Conservation (phyloP, 2,888 invertebrate genomes). For the Barypeithes pellucidus region DNA sequence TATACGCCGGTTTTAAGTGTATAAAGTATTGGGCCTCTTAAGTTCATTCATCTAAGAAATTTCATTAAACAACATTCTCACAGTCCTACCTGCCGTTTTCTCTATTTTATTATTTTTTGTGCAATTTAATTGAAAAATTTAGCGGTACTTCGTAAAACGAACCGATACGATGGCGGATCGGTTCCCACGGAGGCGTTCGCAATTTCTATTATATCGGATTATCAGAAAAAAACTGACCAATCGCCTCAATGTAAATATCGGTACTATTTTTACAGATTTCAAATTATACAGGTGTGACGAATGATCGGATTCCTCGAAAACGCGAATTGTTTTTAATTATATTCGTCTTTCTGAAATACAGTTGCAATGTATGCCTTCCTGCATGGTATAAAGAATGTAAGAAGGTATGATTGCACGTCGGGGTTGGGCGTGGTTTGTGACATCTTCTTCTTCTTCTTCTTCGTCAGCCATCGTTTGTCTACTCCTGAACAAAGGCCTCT, state of each 20-base stretch:
- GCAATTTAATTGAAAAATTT: conserved; percentile 48
- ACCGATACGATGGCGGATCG: conserved; percentile 8
- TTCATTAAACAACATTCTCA: conserved; percentile 47
- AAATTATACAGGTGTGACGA: neutral
- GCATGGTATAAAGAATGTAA: too few relatives aligned
- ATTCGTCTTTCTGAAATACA: too few relatives aligned
- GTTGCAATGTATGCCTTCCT: too few relatives aligned
- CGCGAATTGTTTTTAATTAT: too few relatives aligned
- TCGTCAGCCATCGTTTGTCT: too few relatives aligned
- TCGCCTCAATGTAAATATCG: conserved; percentile 9
- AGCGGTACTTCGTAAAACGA: conserved; percentile 49
- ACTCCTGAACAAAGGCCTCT: too few relatives aligned
- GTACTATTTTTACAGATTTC: conserved; percentile 16
- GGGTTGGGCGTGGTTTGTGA: too few relatives aligned
- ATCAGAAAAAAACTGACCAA: conserved; percentile 4
- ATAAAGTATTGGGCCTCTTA: conserved; percentile 32
- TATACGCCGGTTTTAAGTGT: too few relatives aligned
- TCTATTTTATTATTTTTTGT: conserved; percentile 45
- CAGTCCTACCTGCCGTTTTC: conserved; percentile 35
- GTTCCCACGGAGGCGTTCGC: conserved; percentile 48
- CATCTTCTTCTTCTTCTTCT: too few relatives aligned
- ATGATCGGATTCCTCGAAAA: neutral
- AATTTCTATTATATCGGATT: conserved; percentile 32
- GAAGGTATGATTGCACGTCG: too few relatives aligned
- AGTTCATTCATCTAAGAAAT: conserved; percentile 40